These are phyloP conservation scores for Diorhabda carinulata DNA, from an alignment of 1,140 invertebrate species.

Conservation along the genomic window DNA sequence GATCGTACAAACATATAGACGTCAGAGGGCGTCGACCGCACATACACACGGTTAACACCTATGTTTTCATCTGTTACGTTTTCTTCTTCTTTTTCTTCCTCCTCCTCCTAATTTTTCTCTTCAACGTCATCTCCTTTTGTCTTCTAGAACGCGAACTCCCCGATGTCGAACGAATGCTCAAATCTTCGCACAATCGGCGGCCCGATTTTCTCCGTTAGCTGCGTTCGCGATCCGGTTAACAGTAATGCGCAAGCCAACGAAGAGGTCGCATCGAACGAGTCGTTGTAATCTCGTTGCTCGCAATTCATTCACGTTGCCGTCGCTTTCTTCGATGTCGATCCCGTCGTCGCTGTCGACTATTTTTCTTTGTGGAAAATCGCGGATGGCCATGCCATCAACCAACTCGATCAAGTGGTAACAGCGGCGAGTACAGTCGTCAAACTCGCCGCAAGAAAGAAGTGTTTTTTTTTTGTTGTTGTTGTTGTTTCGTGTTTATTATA, in stretches of 20 bases:
- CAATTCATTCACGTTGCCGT: neutral
- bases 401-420: neutral
- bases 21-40: neutral
- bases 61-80: neutral
- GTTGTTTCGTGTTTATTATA: neutral
- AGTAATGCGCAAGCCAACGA: neutral
- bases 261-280: neutral
- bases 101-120: neutral
- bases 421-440: neutral
- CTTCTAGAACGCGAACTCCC: too few relatives aligned
- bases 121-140: neutral
- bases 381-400: conserved; percentile 1
- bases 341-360: neutral
- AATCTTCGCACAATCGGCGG: neutral
- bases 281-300: neutral
- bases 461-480: neutral
- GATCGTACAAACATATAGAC: neutral
- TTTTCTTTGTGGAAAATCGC: conserved; percentile 2
- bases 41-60: neutral
- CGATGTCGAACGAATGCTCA: neutral
- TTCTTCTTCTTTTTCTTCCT: neutral
- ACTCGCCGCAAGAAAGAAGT: neutral
- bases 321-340: neutral
- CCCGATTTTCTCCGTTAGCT: neutral
- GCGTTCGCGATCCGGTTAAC: neutral